These are phyloP conservation scores for Tauraco erythrolophus DNA, from an alignment of 2,113 vertebrate genomes.

Conservation along the genomic window DNA sequence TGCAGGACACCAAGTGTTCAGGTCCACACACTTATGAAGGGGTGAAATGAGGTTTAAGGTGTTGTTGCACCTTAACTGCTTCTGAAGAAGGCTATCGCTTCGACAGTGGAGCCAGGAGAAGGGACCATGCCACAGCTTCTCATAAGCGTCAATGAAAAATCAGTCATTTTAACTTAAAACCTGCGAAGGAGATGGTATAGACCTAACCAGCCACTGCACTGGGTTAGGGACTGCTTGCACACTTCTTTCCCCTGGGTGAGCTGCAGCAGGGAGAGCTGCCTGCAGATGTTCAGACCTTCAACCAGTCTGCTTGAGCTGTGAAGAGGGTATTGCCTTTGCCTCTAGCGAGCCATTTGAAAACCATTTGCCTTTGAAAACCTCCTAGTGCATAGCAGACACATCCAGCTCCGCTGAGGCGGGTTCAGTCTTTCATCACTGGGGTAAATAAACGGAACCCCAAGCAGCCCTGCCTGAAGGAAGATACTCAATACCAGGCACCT, in stretches of 20 bases:
- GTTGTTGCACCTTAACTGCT: background rate
- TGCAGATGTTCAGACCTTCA: background rate
- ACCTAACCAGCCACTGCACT: background rate
- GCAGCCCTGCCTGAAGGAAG: background rate
- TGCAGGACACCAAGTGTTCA: background rate
- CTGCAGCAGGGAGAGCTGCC: background rate
- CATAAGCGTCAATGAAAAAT: background rate
- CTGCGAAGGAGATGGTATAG: background rate
- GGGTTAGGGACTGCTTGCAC: background rate
- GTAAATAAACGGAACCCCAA: fast-evolving
- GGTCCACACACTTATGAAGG: fast-evolving
- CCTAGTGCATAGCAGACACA: background rate
- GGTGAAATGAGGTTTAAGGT: background rate
- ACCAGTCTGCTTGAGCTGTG: background rate
- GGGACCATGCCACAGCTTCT: background rate
- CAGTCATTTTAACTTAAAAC: background rate
- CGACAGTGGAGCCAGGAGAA: background rate
- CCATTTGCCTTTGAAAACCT: background rate
- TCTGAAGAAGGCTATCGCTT: background rate
- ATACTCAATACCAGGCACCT: background rate
- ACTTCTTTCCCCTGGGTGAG: background rate
- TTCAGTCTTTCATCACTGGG: background rate
- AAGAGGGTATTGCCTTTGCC: background rate
- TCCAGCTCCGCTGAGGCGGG: background rate
- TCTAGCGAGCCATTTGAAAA: background rate